A percentile compares a stretch with the other conserved stretches of the same genome.
These are phyloP conservation scores for Formica aserva DNA, from an alignment of 2,888 invertebrate species.

Conservation along the genomic window DNA sequence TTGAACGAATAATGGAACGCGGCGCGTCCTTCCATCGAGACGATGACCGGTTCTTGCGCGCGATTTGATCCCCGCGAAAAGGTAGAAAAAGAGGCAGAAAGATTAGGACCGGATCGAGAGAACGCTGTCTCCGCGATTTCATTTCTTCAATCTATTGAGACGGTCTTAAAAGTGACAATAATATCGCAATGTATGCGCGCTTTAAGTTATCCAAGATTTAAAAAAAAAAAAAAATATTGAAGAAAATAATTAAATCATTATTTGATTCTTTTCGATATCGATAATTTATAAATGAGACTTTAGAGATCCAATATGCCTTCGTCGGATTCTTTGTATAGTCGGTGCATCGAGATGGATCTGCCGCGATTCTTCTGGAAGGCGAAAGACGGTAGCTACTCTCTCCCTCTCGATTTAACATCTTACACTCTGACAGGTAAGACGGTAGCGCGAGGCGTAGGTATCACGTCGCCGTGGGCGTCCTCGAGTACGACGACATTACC, in stretches of 20 bases:
- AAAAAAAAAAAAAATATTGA: not conserved
- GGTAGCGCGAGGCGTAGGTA: constrained; percentile 82
- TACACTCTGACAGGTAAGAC: constrained; percentile 80
- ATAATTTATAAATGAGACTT: not conserved
- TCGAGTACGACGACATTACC: constrained; percentile 52
- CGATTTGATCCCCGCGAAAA: constrained; percentile 50
- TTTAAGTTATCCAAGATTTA: not conserved
- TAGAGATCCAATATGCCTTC: not conserved
- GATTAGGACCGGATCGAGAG: constrained; percentile 44
- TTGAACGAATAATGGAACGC: constrained; percentile 45
- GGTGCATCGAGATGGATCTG: constrained; percentile 23
- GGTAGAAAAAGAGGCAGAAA: constrained; percentile 12
- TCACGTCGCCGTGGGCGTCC: constrained; percentile 80
- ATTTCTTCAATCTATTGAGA: not conserved
- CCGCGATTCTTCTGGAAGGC: constrained; percentile 30
- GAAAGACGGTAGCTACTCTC: constrained; percentile 76
- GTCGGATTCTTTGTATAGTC: not conserved
- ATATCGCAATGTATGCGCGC: not conserved
- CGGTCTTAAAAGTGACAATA: not conserved
- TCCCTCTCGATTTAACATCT: constrained; percentile 77
- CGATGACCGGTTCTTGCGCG: constrained; percentile 42
- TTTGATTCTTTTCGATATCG: not conserved
- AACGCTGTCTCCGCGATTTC: not conserved
- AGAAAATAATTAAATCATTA: not conserved
- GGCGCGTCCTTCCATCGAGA: constrained; percentile 19